A percentile compares a stretch with the other conserved stretches of the same genome.
These are phyloP conservation scores for Pherbina coryleti DNA, from an alignment of 2,888 invertebrate species.

Conservation along the genomic window DNA sequence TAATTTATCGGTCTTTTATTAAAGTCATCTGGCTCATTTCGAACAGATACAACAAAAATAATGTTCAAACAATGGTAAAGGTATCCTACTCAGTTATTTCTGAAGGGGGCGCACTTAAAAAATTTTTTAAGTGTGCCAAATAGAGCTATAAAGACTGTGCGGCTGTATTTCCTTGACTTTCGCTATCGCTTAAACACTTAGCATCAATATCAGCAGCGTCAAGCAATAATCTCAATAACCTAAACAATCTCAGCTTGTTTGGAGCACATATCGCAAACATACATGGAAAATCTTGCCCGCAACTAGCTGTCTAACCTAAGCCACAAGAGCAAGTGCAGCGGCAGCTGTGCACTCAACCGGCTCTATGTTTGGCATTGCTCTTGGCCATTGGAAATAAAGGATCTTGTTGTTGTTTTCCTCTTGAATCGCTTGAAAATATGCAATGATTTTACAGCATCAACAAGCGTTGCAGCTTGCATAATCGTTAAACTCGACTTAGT, in stretches of 20 bases:
- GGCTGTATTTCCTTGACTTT: neutral
- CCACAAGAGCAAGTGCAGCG: neutral
- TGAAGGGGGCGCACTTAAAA: too few species aligned
- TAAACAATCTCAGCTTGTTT: neutral
- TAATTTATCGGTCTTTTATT: too few species aligned
- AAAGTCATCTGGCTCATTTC: too few species aligned
- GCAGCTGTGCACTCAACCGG: neutral
- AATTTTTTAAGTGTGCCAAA: too few species aligned
- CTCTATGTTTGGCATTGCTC: neutral
- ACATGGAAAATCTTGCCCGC: neutral
- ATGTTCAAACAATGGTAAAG: too few species aligned
- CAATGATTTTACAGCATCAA: too few species aligned
- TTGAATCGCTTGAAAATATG: too few species aligned
- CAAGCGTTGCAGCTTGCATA: neutral
- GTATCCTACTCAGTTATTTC: too few species aligned
- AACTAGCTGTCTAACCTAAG: neutral
- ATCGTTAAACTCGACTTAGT: neutral
- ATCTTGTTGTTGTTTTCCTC: neutral
- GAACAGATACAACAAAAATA: too few species aligned
- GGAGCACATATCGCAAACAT: neutral
- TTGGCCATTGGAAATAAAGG: neutral
- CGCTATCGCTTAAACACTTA: neutral
- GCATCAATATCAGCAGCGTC: too few species aligned
- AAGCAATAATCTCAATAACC: neutral
- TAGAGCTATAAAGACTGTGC: too few species aligned